Evolutionary conservation across 2,113 vertebrate species (phyloP).

Genomic region (Mandrillus leucophaeus): DNA sequence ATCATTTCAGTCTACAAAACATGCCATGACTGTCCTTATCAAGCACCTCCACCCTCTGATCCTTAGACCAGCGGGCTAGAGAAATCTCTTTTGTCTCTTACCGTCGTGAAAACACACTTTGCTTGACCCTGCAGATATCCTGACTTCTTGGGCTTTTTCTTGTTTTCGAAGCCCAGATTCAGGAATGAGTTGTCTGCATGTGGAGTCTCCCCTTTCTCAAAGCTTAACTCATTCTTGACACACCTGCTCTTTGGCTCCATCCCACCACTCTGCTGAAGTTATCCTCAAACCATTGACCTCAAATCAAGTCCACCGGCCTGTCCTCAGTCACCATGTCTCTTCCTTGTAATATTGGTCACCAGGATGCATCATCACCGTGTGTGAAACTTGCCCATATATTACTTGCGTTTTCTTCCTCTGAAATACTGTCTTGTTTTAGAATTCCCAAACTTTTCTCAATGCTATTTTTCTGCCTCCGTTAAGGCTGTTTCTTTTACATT

Average conservation of each 20-base stretch:
- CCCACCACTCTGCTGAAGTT: background rate
- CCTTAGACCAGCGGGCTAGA: background rate
- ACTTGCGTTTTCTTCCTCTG: background rate
- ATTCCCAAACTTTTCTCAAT: background rate
- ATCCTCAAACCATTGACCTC: fast-evolving
- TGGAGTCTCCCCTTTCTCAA: background rate
- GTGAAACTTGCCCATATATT: background rate
- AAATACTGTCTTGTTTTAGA: background rate
- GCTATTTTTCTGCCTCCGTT: background rate
- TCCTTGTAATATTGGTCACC: background rate
- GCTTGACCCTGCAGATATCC: background rate
- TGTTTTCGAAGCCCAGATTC: background rate
- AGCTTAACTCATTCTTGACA: background rate
- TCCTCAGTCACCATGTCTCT: background rate
- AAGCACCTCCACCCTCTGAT: background rate
- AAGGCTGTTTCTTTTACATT: background rate
- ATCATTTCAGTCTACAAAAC: background rate
- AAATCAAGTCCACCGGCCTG: background rate
- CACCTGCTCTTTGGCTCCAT: background rate
- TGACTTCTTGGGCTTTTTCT: background rate
- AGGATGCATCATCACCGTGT: background rate
- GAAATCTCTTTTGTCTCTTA: too few species aligned
- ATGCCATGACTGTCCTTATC: background rate
- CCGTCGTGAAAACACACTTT: background rate
- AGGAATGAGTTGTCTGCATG: background rate